These are phyloP conservation scores for Hiodon tergisus DNA, from an alignment of 2,113 vertebrate genomes.

Conservation along the genomic window DNA sequence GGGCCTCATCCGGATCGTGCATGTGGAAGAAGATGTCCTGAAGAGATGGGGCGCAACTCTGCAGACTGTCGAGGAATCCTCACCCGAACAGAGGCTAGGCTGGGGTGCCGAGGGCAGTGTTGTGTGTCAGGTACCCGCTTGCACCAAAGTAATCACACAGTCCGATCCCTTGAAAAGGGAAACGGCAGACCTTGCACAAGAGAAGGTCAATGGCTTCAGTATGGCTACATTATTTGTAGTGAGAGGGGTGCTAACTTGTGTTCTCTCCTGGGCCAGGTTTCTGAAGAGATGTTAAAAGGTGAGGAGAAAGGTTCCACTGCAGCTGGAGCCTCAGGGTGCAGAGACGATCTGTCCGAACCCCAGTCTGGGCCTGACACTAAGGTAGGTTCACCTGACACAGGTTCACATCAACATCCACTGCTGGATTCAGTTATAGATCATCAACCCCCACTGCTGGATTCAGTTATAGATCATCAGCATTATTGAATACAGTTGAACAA, in stretches of 20 bases:
- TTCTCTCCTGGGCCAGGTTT: neutral
- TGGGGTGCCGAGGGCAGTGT: constrained; percentile 10
- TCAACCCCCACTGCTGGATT: neutral
- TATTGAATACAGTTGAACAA: no score
- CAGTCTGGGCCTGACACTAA: neutral
- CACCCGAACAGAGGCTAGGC: constrained; percentile 41
- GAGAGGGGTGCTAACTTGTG: neutral
- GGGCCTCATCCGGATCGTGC: constrained; percentile 48
- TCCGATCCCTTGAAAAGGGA: no score
- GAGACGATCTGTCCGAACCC: neutral
- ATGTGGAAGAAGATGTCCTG: constrained; percentile 44
- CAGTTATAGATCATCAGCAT: no score
- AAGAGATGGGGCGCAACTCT: constrained; percentile 45
- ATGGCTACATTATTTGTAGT: no score
- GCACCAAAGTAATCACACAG: neutral
- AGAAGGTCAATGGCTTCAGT: no score
- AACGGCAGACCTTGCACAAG: no score
- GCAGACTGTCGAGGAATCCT: constrained; percentile 39
- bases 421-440: neutral
- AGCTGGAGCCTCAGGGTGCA: neutral
- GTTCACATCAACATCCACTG: neutral
- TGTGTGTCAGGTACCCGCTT: neutral
- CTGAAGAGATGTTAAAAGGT: neutral
- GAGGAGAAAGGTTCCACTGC: neutral
- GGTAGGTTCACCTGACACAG: neutral